These are phyloP conservation scores for Miltochrista miniata DNA, from an alignment of 2,888 invertebrate species.

Conservation along the genomic window DNA sequence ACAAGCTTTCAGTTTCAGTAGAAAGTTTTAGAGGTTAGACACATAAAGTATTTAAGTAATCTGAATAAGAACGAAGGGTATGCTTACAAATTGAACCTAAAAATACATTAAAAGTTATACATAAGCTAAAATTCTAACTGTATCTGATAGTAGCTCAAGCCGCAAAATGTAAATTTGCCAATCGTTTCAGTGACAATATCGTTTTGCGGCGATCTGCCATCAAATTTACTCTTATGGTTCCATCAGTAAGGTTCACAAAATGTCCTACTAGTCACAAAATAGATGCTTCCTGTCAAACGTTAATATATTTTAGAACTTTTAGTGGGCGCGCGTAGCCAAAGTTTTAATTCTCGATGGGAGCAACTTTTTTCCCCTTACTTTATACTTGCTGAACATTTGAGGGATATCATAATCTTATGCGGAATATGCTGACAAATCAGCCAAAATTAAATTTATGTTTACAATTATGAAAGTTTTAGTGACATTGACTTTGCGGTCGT, in stretches of 20 bases:
- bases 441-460: constrained; percentile 33
- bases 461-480: constrained; percentile 22
- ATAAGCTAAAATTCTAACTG: not conserved
- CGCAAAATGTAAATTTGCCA: constrained; percentile 26
- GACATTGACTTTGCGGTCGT: constrained; percentile 16
- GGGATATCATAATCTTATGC: constrained; percentile 33
- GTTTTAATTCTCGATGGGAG: too few relatives aligned
- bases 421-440: constrained; percentile 20
- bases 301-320: too few relatives aligned
- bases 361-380: constrained; percentile 38
- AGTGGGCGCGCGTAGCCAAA: too few relatives aligned
- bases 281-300: constrained; percentile 17
- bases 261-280: not conserved
- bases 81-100: constrained; percentile 16
- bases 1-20: too few relatives aligned
- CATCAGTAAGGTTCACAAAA: constrained; percentile 11
- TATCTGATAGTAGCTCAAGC: constrained; percentile 1
- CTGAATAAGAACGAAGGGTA: not conserved
- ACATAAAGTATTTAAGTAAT: constrained; percentile 27
- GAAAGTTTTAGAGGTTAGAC: too few relatives aligned
- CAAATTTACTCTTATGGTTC: constrained; percentile 13
- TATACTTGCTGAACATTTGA: constrained; percentile 33
- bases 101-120: too few relatives aligned
- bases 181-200: constrained; percentile 16
- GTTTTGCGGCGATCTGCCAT: constrained; percentile 5